phyloP scores from a whole-genome alignment of 2,797 vertebrate genomes.

The Tadarida brasiliensis region DNA sequence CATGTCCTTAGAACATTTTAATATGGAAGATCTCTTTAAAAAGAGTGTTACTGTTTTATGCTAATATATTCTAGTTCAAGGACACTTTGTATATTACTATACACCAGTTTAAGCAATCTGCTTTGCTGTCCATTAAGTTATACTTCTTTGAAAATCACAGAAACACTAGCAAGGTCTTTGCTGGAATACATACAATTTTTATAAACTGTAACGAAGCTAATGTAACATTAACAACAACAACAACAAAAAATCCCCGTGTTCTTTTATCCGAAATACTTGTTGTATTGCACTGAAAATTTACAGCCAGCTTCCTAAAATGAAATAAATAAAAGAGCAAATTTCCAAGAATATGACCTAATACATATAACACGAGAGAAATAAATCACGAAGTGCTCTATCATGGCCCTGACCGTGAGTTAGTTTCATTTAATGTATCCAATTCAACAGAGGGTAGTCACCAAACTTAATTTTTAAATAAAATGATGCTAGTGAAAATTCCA shows the following conservation, averaged over 20 bases:
- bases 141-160: constrained; percentile 26
- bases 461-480: constrained; percentile 42
- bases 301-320: constrained; percentile 6
- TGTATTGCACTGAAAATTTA: background rate
- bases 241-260: background rate
- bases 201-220: background rate
- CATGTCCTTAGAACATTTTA: background rate
- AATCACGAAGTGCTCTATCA: background rate
- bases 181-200: background rate
- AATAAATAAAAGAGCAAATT: background rate
- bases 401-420: background rate
- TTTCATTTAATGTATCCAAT: constrained; percentile 7
- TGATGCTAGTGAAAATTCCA: background rate
- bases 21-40: background rate
- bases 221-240: background rate
- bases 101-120: background rate
- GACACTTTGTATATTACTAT: background rate
- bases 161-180: background rate
- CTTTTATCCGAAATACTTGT: constrained; percentile 8
- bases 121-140: background rate
- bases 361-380: background rate
- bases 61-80: background rate
- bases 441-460: background rate
- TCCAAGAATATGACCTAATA: background rate
- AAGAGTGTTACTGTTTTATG: background rate